Conservation (phyloP, 2,888 invertebrate genomes). For the Mayetiola destructor region DNA sequence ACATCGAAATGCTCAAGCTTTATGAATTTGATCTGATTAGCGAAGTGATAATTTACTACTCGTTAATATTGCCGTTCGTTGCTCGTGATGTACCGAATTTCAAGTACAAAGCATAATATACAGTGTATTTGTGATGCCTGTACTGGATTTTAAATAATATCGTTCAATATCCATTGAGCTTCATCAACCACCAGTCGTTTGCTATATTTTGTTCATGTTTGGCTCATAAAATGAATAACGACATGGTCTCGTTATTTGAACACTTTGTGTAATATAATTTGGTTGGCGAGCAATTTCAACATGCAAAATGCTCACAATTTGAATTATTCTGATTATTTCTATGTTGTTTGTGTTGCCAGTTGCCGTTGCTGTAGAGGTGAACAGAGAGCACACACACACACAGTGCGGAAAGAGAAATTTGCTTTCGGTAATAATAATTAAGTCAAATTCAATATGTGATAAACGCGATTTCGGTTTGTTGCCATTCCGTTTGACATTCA, state of each 20-base stretch:
- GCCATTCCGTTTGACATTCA: too few relatives aligned
- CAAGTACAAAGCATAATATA: not conserved
- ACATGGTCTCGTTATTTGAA: not conserved
- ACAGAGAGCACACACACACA: too few relatives aligned
- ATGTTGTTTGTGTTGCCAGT: not conserved
- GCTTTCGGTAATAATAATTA: not conserved
- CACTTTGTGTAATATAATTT: too few relatives aligned
- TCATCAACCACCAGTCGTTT: not conserved
- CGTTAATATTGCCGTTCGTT: not conserved
- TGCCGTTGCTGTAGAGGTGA: not conserved
- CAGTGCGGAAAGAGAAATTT: not conserved
- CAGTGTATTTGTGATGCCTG: not conserved
- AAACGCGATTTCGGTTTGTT: not conserved
- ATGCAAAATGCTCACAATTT: not conserved
- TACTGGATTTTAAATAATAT: not conserved
- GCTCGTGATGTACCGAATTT: not conserved
- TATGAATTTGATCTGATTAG: constrained; percentile 7
- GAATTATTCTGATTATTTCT: not conserved
- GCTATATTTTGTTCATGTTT: not conserved
- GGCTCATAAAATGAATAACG: not conserved
- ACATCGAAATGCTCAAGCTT: too few relatives aligned
- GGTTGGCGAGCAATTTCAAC: not conserved
- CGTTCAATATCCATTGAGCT: too few relatives aligned
- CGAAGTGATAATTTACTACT: not conserved
- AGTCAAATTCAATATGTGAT: not conserved